Evolutionary conservation across 2,797 vertebrate genomes (phyloP).

Genomic region (Eulemur coronatus): DNA sequence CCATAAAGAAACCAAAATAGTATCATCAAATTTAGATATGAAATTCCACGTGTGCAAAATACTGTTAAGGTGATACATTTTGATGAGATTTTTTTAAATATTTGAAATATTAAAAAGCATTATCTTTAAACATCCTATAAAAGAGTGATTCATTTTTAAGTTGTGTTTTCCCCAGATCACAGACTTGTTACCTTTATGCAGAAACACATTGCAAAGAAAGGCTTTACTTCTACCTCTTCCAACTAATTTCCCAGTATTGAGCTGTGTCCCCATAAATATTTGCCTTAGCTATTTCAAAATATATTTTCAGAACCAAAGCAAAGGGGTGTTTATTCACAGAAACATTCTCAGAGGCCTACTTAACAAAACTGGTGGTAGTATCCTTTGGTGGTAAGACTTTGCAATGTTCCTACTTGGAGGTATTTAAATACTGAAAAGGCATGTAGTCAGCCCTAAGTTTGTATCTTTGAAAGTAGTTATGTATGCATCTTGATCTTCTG

Average conservation of each 20-base stretch:
- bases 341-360: slow-evolving; percentile 19
- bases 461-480: background rate
- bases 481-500: background rate
- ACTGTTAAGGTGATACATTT: slow-evolving; percentile 78
- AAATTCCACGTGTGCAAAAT: slow-evolving; percentile 78
- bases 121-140: slow-evolving; percentile 74
- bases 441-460: background rate
- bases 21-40: slow-evolving; percentile 73
- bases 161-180: slow-evolving; percentile 64
- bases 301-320: slow-evolving; percentile 59
- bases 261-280: slow-evolving; percentile 56
- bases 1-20: slow-evolving; percentile 78
- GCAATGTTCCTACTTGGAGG: background rate
- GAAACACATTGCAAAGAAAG: slow-evolving; percentile 61
- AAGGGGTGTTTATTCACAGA: slow-evolving; percentile 9
- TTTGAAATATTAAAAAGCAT: slow-evolving; percentile 80
- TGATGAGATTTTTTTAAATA: slow-evolving; percentile 73
- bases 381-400: background rate
- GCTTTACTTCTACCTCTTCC: slow-evolving; percentile 66
- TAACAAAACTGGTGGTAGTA: background rate
- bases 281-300: slow-evolving; percentile 65
- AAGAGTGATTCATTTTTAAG: slow-evolving; percentile 77
- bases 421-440: background rate
- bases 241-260: slow-evolving; percentile 29
- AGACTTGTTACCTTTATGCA: slow-evolving; percentile 41